These are phyloP conservation scores for Callipepla squamata DNA, from an alignment of 2,113 vertebrate genomes.

Conservation along the genomic window DNA sequence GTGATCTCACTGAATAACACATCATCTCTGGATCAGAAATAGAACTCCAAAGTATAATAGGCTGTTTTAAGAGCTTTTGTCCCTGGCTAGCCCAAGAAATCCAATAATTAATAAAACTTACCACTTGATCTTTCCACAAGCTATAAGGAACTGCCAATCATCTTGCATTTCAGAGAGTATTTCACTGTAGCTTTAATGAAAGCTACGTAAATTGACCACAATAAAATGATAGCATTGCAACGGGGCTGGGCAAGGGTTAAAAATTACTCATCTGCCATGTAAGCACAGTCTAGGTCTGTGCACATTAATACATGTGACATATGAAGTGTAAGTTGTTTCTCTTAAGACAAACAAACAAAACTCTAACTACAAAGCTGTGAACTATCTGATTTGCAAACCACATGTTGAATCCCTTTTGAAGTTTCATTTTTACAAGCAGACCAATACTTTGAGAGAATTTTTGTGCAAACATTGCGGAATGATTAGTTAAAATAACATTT, in stretches of 20 bases:
- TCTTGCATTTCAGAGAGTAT: no score
- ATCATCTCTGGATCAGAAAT: neutral
- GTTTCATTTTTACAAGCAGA: neutral
- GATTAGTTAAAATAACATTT: neutral
- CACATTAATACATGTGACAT: neutral
- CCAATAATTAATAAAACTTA: neutral
- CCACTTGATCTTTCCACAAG: no score
- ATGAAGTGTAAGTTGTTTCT: neutral
- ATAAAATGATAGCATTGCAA: neutral
- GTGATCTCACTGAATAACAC: constrained; percentile 21
- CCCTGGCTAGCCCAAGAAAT: constrained; percentile 7
- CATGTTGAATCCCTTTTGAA: neutral
- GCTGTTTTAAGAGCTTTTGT: constrained; percentile 40
- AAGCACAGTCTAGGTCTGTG: neutral
- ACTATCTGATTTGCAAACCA: neutral
- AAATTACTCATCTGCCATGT: neutral
- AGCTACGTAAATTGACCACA: neutral
- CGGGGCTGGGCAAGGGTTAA: neutral
- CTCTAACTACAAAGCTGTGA: neutral
- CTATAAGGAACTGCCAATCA: no score
- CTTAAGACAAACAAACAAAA: neutral
- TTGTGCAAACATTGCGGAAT: neutral
- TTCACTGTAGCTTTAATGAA: neutral
- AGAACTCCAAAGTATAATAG: neutral
- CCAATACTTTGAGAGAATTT: neutral